A percentile compares a stretch with the other conserved stretches of the same genome.
These are phyloP conservation scores for Sesamia nonagrioides DNA, from an alignment of 1,140 invertebrate genomes.

Conservation along the genomic window DNA sequence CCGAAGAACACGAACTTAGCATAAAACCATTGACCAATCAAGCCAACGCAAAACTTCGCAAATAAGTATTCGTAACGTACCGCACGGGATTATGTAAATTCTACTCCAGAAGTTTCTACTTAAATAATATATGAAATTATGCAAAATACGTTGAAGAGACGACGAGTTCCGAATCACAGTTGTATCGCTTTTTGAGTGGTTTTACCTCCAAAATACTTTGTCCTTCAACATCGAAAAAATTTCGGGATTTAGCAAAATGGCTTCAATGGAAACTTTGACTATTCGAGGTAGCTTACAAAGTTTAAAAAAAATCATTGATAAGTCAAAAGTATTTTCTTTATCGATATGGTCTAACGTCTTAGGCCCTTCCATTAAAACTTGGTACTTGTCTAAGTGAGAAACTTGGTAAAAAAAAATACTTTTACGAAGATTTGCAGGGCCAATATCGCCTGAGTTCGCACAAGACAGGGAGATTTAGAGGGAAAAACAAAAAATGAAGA, in stretches of 20 bases:
- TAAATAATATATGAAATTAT: slow-evolving; percentile 78
- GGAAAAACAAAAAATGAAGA: too few relatives aligned
- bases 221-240: slow-evolving; percentile 3
- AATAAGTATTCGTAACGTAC: slow-evolving; percentile 64
- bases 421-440: too few relatives aligned
- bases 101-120: slow-evolving; percentile 62
- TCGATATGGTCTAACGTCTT: not conserved
- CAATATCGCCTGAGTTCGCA: too few relatives aligned
- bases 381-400: not conserved
- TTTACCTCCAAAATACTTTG: slow-evolving; percentile 23
- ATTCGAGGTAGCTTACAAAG: not conserved
- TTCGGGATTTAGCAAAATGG: slow-evolving; percentile 8
- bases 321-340: slow-evolving; percentile 9
- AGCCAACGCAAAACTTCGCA: slow-evolving; percentile 15
- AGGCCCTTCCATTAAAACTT: not conserved
- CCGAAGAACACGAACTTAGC: slow-evolving; percentile 20
- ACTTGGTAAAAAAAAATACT: too few relatives aligned
- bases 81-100: slow-evolving; percentile 66
- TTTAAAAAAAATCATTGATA: slow-evolving; percentile 6
- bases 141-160: slow-evolving; percentile 58
- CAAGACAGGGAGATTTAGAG: too few relatives aligned
- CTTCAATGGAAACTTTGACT: not conserved
- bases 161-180: slow-evolving; percentile 54
- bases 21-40: slow-evolving; percentile 47
- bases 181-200: slow-evolving; percentile 60